These are phyloP conservation scores for Myripristis jacobus DNA, from an alignment of 2,797 vertebrate genomes.

Conservation along the genomic window DNA sequence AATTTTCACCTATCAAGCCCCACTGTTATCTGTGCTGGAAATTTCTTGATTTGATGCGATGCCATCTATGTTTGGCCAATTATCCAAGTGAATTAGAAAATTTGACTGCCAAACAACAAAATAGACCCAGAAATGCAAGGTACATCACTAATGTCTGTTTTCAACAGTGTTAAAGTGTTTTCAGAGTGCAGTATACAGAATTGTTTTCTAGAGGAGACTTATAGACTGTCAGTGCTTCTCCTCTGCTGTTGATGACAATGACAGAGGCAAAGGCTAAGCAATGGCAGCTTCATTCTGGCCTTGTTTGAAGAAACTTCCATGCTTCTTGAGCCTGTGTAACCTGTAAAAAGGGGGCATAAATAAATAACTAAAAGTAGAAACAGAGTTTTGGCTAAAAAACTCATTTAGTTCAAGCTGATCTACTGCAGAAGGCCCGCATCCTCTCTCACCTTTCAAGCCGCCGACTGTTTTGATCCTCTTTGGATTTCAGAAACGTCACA, in stretches of 20 bases:
- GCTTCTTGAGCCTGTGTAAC: constrained; percentile 56
- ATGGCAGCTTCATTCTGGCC: constrained; percentile 14
- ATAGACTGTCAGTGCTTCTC: neutral
- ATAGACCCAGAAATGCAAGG: no score
- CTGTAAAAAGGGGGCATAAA: constrained; percentile 39
- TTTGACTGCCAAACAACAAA: no score
- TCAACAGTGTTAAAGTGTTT: no score
- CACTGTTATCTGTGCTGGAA: no score
- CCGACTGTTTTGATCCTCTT: constrained; percentile 45
- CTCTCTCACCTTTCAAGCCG: constrained; percentile 49
- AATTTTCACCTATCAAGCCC: no score
- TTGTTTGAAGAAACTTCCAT: constrained; percentile 63
- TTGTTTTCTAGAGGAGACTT: neutral
- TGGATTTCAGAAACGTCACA: constrained; percentile 59
- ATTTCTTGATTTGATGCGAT: no score
- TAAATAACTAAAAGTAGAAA: neutral
- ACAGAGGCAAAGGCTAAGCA: neutral
- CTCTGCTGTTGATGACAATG: neutral
- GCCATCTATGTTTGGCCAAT: no score
- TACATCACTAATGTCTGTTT: no score
- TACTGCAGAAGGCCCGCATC: neutral
- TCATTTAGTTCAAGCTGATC: neutral
- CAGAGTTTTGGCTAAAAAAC: neutral
- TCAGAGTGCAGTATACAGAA: no score
- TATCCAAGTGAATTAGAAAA: no score